These are phyloP conservation scores for Macquaria ambigua DNA, from an alignment of 2,113 vertebrate genomes.

Conservation along the genomic window DNA sequence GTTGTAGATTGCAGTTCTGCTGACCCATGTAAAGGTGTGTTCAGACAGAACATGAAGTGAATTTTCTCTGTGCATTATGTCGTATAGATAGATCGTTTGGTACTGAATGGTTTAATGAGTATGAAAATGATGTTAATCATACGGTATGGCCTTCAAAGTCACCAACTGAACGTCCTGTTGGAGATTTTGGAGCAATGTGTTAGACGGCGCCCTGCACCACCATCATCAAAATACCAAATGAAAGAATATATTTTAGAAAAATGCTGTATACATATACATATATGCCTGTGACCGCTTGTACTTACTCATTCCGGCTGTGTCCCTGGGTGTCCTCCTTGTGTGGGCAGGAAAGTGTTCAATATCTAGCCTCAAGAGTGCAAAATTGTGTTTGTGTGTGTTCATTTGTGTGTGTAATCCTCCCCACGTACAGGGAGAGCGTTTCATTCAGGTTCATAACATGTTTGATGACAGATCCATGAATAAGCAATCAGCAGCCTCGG, in stretches of 20 bases:
- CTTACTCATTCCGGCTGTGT: neutral
- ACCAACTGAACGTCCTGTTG: no score
- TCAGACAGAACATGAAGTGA: no score
- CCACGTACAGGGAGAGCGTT: neutral
- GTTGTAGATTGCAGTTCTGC: no score
- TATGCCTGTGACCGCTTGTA: neutral
- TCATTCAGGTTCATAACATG: slow-evolving; percentile 15
- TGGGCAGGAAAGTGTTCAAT: neutral
- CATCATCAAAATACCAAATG: no score
- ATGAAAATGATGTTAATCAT: no score
- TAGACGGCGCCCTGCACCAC: no score
- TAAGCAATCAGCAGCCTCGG: slow-evolving; percentile 29
- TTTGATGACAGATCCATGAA: slow-evolving; percentile 44
- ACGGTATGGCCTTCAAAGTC: no score
- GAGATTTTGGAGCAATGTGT: no score
- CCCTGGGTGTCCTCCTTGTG: slow-evolving; percentile 12
- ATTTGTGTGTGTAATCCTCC: slow-evolving; percentile 5
- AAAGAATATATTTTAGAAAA: neutral
- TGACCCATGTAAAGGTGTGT: no score
- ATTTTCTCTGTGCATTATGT: no score
- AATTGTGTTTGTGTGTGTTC: slow-evolving; percentile 2
- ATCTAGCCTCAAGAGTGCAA: slow-evolving; percentile 2
- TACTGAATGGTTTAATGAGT: no score
- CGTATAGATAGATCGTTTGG: no score
- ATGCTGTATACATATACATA: neutral